phyloP scores from a whole-genome alignment of 2,797 vertebrate genomes.

The Siniperca undulata region DNA sequence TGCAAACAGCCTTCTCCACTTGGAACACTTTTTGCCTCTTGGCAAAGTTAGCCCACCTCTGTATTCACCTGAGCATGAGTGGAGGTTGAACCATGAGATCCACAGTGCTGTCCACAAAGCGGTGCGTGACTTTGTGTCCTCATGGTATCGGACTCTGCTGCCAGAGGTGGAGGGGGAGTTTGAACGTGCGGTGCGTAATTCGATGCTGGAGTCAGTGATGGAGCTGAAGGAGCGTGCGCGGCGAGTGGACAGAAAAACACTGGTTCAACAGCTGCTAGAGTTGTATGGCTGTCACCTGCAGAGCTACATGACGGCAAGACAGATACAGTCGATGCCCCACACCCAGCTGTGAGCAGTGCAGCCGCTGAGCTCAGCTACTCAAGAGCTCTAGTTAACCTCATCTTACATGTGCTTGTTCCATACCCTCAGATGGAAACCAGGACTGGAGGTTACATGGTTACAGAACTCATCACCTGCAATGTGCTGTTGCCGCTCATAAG shows the following conservation, averaged over 20 bases:
- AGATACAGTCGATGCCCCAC: slow-evolving; percentile 78
- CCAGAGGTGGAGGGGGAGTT: slow-evolving; percentile 86
- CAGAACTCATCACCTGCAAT: slow-evolving; percentile 93
- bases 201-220: slow-evolving; percentile 88
- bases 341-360: slow-evolving; percentile 85
- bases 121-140: slow-evolving; percentile 93
- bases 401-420: slow-evolving; percentile 89
- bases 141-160: slow-evolving; percentile 91
- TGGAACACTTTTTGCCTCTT: slow-evolving; percentile 90
- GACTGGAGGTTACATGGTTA: slow-evolving; percentile 91
- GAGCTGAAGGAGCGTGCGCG: slow-evolving; percentile 88
- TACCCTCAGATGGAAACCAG: slow-evolving; percentile 91
- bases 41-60: slow-evolving; percentile 61
- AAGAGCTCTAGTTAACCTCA: slow-evolving; percentile 85
- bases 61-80: slow-evolving; percentile 74
- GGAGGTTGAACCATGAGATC: slow-evolving; percentile 89
- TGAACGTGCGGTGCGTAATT: slow-evolving; percentile 86
- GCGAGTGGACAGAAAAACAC: slow-evolving; percentile 80
- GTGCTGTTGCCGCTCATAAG: slow-evolving; percentile 89
- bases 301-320: slow-evolving; percentile 88
- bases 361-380: slow-evolving; percentile 85
- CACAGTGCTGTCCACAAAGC: slow-evolving; percentile 88
- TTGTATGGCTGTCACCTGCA: slow-evolving; percentile 91
- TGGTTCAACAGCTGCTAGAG: slow-evolving; percentile 86
- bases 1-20: slow-evolving; percentile 84